phyloP scores from a whole-genome alignment of 2,888 invertebrate species.

The Watsonalla binaria region DNA sequence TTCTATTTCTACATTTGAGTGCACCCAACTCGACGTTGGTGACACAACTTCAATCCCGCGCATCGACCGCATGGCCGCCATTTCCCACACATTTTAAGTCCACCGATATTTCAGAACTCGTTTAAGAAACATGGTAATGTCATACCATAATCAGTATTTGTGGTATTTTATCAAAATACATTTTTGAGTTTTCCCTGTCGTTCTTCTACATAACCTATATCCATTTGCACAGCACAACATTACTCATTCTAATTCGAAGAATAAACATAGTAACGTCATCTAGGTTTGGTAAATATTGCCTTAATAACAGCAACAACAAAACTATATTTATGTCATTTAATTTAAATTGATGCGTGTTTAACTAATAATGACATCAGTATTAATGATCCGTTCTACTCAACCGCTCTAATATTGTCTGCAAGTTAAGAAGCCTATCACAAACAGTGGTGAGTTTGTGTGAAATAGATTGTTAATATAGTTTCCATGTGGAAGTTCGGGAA shows the following conservation, averaged over 20 bases:
- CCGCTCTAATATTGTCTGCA: too few relatives aligned
- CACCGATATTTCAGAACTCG: neutral
- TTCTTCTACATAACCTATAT: too few relatives aligned
- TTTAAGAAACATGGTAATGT: too few relatives aligned
- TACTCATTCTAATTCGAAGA: neutral
- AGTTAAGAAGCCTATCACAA: too few relatives aligned
- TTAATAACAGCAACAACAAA: too few relatives aligned
- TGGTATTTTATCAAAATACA: too few relatives aligned
- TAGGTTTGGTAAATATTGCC: neutral
- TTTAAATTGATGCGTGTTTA: too few relatives aligned
- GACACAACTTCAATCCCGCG: neutral
- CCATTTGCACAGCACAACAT: neutral
- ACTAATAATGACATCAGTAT: too few relatives aligned
- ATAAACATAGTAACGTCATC: neutral
- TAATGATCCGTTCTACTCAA: too few relatives aligned
- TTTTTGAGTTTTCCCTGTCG: too few relatives aligned
- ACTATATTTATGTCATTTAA: too few relatives aligned
- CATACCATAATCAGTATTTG: too few relatives aligned
- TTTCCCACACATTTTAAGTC: neutral
- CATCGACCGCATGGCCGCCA: neutral
- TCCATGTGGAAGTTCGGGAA: constrained; percentile 32
- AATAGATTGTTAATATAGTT: constrained; percentile 6
- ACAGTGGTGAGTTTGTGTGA: neutral
- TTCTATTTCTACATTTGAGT: constrained; percentile 16
- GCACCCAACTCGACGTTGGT: neutral